Conservation (phyloP, 2,113 vertebrate species). For the Canis aureus region DNA sequence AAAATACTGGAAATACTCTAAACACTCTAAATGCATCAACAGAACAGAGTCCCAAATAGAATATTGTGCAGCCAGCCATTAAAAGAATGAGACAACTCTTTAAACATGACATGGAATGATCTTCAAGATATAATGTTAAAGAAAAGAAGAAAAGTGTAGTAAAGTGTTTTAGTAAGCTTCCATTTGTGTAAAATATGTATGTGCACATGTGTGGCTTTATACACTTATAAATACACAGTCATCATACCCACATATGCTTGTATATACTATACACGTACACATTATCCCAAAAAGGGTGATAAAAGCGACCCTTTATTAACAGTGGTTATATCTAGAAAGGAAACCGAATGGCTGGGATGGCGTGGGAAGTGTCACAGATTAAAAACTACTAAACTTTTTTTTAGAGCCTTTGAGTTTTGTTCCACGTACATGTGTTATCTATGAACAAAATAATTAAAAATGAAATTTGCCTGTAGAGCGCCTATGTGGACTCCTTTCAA, state of each 20-base stretch:
- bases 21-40: not conserved
- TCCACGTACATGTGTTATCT: not conserved
- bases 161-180: not conserved
- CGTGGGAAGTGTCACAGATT: not conserved
- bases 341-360: not conserved
- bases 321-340: not conserved
- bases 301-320: constrained; percentile 5
- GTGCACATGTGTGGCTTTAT: not conserved
- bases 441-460: constrained; percentile 17
- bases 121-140: not conserved
- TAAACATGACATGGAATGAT: not conserved
- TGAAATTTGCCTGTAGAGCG: not conserved
- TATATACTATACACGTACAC: not conserved
- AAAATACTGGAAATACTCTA: not conserved
- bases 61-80: not conserved
- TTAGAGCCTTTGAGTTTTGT: not conserved
- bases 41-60: not conserved
- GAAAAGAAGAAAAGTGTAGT: not conserved
- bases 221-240: not conserved
- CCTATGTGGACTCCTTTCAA: not conserved
- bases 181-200: not conserved
- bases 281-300: not conserved
- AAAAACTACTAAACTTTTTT: not conserved
- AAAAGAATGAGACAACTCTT: not conserved
- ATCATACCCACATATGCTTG: not conserved